These are phyloP conservation scores for Chroicocephalus ridibundus DNA, from an alignment of 2,113 vertebrate genomes.

Conservation along the genomic window DNA sequence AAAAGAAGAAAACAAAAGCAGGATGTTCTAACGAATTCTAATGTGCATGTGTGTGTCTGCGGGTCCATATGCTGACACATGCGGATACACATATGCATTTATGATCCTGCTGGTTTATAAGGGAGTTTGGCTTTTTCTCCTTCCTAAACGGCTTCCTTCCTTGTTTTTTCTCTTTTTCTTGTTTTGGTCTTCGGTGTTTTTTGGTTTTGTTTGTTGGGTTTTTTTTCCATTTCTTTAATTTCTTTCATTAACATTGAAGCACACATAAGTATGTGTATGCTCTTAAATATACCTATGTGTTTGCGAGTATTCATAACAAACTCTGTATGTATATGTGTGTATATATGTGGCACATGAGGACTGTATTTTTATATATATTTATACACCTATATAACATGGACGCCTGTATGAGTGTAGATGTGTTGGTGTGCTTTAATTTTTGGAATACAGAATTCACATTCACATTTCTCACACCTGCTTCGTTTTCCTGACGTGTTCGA, in stretches of 20 bases:
- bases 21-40: conserved; percentile 25
- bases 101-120: neutral
- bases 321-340: neutral
- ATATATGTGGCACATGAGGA: neutral
- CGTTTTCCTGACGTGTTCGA: neutral
- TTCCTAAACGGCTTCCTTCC: neutral
- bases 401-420: neutral
- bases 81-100: neutral
- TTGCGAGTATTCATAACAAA: neutral
- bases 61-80: neutral
- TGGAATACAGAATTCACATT: neutral
- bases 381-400: neutral
- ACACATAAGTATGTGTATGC: neutral
- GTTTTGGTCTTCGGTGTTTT: neutral
- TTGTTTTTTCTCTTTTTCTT: neutral
- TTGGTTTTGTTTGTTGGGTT: too few species aligned
- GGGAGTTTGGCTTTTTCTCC: neutral
- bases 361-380: neutral
- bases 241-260: neutral
- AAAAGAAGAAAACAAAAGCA: conserved; percentile 32
- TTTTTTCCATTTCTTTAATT: neutral
- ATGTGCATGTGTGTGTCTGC: neutral
- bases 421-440: neutral
- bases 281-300: neutral
- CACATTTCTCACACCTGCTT: neutral